Conservation (phyloP, 2,888 invertebrate species). For the Nomada goodeniana region DNA sequence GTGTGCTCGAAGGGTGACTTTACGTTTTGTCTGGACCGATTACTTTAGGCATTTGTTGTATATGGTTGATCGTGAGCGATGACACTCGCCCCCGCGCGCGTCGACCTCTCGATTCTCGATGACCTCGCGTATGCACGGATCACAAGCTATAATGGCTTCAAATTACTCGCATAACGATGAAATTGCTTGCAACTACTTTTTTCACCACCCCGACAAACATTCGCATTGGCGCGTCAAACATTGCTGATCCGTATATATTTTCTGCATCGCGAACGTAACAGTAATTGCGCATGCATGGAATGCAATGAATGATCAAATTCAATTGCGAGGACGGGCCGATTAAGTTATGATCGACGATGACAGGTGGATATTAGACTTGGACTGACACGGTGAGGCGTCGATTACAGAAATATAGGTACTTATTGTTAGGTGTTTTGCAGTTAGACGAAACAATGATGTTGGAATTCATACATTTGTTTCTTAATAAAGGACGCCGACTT, state of each 20-base stretch:
- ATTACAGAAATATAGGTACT: too few relatives aligned
- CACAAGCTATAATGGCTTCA: conserved; percentile 58
- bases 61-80: conserved; percentile 40
- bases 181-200: conserved; percentile 64
- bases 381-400: too few relatives aligned
- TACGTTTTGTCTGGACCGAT: conserved; percentile 74
- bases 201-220: conserved; percentile 36
- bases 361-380: too few relatives aligned
- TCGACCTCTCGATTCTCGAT: conserved; percentile 68
- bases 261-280: not conserved
- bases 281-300: not conserved
- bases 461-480: too few relatives aligned
- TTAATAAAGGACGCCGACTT: too few relatives aligned
- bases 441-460: too few relatives aligned
- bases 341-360: too few relatives aligned
- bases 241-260: not conserved
- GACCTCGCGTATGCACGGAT: conserved; percentile 55
- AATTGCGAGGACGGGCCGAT: too few relatives aligned
- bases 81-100: conserved; percentile 63
- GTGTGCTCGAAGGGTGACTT: conserved; percentile 79
- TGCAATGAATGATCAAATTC: too few relatives aligned
- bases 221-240: not conserved
- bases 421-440: too few relatives aligned
- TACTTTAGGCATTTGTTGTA: conserved; percentile 63
- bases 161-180: conserved; percentile 71